These are phyloP conservation scores for Dicrurus megarhynchus DNA, from an alignment of 2,113 vertebrate species.

Conservation along the genomic window DNA sequence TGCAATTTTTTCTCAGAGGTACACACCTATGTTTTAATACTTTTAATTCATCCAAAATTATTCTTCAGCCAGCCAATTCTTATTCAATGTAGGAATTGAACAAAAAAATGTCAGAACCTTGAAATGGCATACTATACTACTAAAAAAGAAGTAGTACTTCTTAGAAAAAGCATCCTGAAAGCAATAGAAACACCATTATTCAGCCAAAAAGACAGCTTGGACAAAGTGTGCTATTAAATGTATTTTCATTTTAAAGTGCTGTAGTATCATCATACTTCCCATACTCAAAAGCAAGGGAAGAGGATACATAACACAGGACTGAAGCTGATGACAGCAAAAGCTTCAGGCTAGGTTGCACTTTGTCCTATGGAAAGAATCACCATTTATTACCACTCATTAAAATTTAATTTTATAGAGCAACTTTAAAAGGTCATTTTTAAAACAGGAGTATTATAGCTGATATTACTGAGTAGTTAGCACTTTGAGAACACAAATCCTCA, in stretches of 20 bases:
- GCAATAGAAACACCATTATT: background rate
- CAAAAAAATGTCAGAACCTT: background rate
- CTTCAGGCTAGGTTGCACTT: slow-evolving; percentile 24
- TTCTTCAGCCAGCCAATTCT: background rate
- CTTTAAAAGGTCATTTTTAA: slow-evolving; percentile 66
- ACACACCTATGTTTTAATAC: background rate
- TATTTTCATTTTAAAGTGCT: background rate
- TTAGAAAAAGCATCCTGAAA: background rate
- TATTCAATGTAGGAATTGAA: background rate
- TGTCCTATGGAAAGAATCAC: slow-evolving; percentile 33
- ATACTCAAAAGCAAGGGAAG: background rate
- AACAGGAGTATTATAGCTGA: slow-evolving; percentile 8
- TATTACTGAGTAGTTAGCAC: slow-evolving; percentile 43
- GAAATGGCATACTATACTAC: background rate
- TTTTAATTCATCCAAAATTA: background rate
- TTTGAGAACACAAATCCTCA: slow-evolving; percentile 20
- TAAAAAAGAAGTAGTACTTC: background rate
- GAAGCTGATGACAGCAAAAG: background rate
- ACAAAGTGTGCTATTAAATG: background rate
- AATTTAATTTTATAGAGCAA: slow-evolving; percentile 60
- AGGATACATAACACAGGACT: background rate
- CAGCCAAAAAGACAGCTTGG: background rate
- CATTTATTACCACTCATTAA: slow-evolving; percentile 65
- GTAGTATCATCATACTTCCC: background rate
- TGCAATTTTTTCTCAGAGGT: background rate